Evolutionary conservation across 2,797 vertebrate species (phyloP).

Genomic region (Poeciliopsis infans): DNA sequence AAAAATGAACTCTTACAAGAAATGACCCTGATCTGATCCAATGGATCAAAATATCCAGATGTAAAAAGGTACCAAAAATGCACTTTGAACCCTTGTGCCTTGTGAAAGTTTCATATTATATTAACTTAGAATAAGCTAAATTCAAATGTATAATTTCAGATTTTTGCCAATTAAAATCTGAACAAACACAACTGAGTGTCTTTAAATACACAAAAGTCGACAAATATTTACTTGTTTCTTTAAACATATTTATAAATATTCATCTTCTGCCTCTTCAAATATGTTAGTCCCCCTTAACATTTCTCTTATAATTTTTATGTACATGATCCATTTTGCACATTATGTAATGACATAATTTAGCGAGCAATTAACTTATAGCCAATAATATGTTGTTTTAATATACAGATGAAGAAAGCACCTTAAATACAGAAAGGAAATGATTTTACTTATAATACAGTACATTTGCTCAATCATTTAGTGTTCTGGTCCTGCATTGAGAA

Average conservation of each 20-base stretch:
- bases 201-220: not conserved
- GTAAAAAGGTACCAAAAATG: not conserved
- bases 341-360: not conserved
- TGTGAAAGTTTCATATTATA: not conserved
- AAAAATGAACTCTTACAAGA: constrained; percentile 38
- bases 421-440: not conserved
- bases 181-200: not conserved
- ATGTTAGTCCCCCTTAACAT: not conserved
- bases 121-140: not conserved
- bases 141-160: not conserved
- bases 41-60: not conserved
- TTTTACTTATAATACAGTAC: not conserved
- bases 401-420: not conserved
- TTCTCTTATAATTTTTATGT: not conserved
- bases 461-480: not conserved
- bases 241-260: not conserved
- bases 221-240: not conserved
- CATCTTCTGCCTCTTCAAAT: not conserved
- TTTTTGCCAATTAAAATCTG: not conserved
- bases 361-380: not conserved
- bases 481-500: not conserved
- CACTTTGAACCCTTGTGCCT: not conserved
- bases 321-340: not conserved
- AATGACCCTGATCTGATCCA: not conserved
- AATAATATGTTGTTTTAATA: not conserved